These are phyloP conservation scores for Pocota personata DNA, from an alignment of 2,888 invertebrate species.

Conservation along the genomic window DNA sequence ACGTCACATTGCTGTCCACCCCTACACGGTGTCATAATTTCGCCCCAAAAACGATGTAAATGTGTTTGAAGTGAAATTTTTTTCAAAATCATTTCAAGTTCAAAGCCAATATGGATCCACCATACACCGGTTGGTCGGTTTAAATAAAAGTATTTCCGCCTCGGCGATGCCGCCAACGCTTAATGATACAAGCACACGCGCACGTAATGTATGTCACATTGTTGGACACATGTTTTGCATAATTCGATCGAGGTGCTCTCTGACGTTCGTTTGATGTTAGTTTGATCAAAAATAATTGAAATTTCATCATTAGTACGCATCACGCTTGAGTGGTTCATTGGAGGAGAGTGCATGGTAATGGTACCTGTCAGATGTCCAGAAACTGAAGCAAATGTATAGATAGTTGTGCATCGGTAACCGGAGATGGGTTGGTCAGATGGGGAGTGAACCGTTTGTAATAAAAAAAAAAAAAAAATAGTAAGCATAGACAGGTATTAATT, in stretches of 20 bases:
- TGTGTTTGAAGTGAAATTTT: slow-evolving; percentile 25
- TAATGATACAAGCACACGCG: neutral
- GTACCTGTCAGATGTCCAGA: neutral
- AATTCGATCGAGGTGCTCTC: neutral
- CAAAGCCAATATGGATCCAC: slow-evolving; percentile 48
- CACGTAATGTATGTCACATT: slow-evolving; percentile 31
- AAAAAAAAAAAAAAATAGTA: neutral
- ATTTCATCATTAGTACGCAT: slow-evolving; percentile 37
- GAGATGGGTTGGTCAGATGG: slow-evolving; percentile 47
- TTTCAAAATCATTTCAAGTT: slow-evolving; percentile 57
- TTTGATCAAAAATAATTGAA: slow-evolving; percentile 18
- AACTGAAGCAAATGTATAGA: neutral
- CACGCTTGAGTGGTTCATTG: slow-evolving; percentile 38
- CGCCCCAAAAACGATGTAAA: slow-evolving; percentile 30
- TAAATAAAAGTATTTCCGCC: slow-evolving; percentile 31
- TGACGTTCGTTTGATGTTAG: slow-evolving; percentile 41
- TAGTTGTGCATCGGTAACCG: slow-evolving; percentile 30
- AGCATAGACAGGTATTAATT: slow-evolving; percentile 38
- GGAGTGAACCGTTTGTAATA: slow-evolving; percentile 31
- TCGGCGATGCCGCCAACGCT: neutral
- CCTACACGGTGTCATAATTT: slow-evolving; percentile 35
- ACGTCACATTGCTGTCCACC: slow-evolving; percentile 5
- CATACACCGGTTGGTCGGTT: neutral
- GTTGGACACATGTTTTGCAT: slow-evolving; percentile 27
- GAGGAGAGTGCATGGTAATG: neutral